Conservation (phyloP, 2,113 vertebrate genomes). For the Calonectris borealis region DNA sequence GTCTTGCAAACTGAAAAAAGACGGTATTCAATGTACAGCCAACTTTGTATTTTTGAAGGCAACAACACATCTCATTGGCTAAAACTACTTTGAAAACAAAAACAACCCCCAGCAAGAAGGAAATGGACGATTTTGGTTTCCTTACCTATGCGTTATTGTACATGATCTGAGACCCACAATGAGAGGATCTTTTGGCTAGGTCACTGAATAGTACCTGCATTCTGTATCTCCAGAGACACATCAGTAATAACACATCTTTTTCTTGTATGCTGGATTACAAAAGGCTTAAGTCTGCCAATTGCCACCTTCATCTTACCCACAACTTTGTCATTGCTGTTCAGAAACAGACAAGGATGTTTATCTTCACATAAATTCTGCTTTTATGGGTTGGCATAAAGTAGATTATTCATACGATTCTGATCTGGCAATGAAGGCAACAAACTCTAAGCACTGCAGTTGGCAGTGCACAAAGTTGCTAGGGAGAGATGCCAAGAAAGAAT, state of each 20-base stretch:
- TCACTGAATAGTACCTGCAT: constrained; percentile 10
- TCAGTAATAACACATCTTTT: neutral
- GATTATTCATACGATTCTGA: constrained; percentile 7
- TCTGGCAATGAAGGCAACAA: constrained; percentile 27
- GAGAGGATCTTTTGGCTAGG: constrained; percentile 32
- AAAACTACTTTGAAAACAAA: neutral
- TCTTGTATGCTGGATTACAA: constrained; percentile 23
- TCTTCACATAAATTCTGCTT: neutral
- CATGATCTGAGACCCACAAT: neutral
- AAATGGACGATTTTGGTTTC: neutral
- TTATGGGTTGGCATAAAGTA: neutral
- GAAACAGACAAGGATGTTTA: neutral
- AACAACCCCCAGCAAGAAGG: neutral
- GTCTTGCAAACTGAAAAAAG: neutral
- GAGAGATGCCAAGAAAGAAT: neutral
- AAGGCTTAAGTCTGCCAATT: constrained; percentile 10
- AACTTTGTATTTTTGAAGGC: constrained; percentile 32
- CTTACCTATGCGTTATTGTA: neutral
- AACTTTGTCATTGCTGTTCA: neutral
- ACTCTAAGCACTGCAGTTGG: neutral
- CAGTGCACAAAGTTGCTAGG: neutral
- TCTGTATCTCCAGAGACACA: neutral
- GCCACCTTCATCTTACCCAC: neutral
- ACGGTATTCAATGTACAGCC: neutral
- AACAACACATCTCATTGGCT: neutral